Evolutionary conservation across 1,140 invertebrate species (phyloP), one percentile per base, ranked within the genome.

Genomic region (Drosophila kohkoa): DNA sequence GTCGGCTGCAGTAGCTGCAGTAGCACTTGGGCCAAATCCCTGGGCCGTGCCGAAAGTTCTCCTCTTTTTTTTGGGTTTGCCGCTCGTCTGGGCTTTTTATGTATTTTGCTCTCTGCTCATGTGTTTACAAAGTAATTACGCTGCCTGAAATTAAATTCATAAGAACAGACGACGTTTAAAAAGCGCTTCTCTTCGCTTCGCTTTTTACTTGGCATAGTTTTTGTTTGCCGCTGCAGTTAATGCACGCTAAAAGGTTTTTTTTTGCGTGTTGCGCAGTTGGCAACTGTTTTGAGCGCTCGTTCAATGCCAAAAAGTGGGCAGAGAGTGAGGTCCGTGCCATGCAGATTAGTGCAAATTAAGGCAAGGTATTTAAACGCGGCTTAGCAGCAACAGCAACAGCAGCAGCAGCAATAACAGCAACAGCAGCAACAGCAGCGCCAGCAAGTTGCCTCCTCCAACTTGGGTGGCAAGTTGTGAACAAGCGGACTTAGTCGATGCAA

Each of bases 41-140:
- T 69, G 55, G 60, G 69, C 74, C 64, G 57, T 62, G 46, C 51
- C 54, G 57, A 41, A 81, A 70, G 48, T 81, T 38, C 20, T 25
- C 20, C 20, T 25, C 20, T 25, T 25, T 25, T 20, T 81, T 71
- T 86, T 69, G 71, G 74, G 55, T 58, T 71, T 71, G 46, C 28
- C 45, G 64, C 64, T 25, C 20, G 64, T 64, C 73, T 72, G 62
- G 45, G 13, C 69, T 76, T 70, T 71, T 35, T 66, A 43, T 77
- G 49, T 60, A 45, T 65, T 72, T 72, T 48, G 4, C 43, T 60
- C 64, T 55, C 51, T 89, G 78, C 86, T 89, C 85, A 89, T 87
- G 88, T 91, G 89, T 91, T 91, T 91, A 91, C 88, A 91, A 91
- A 91, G 88, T 91, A 91, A 91, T 91, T 91, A 91, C 85, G 89